A percentile compares a stretch with the other conserved stretches of the same genome.
Evolutionary conservation across 2,113 vertebrate genomes (phyloP).

Genomic region (Cryptomyrus ogoouensis): DNA sequence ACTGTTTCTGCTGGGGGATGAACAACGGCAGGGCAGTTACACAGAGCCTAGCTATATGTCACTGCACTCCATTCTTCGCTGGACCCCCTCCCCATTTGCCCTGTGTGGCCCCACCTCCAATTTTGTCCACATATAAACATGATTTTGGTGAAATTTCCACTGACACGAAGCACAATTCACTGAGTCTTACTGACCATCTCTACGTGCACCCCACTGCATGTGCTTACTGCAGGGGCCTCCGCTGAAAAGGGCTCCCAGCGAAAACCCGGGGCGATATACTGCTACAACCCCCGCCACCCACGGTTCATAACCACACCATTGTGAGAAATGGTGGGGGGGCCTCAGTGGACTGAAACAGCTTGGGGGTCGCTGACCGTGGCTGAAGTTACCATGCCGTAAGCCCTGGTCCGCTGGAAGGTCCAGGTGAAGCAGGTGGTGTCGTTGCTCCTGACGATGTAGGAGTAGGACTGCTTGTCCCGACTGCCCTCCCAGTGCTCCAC

Average conservation of each 20-base stretch:
- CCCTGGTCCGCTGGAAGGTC: conserved; percentile 77
- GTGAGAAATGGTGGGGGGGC: neutral
- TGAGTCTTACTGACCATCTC: neutral
- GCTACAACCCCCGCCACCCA: neutral
- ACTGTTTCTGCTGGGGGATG: conserved; percentile 66
- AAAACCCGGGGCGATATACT: neutral
- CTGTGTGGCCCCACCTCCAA: neutral
- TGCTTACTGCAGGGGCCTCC: neutral
- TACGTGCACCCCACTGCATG: neutral
- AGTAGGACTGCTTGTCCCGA: conserved; percentile 80
- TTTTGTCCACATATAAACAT: neutral
- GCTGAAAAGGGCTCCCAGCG: neutral
- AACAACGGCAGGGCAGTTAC: neutral
- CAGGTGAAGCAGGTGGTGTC: conserved; percentile 79
- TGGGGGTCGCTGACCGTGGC: neutral
- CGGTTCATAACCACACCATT: neutral
- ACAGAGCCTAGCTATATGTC: neutral
- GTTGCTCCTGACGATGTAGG: conserved; percentile 75
- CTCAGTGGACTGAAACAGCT: neutral
- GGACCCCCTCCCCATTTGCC: neutral
- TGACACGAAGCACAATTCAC: neutral
- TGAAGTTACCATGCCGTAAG: conserved; percentile 57
- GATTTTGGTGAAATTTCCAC: neutral
- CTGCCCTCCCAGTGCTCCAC: conserved; percentile 81
- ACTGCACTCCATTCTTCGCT: neutral